These are phyloP conservation scores for Heterodera schachtii DNA, from an alignment of 1,140 invertebrate species.

Conservation along the genomic window DNA sequence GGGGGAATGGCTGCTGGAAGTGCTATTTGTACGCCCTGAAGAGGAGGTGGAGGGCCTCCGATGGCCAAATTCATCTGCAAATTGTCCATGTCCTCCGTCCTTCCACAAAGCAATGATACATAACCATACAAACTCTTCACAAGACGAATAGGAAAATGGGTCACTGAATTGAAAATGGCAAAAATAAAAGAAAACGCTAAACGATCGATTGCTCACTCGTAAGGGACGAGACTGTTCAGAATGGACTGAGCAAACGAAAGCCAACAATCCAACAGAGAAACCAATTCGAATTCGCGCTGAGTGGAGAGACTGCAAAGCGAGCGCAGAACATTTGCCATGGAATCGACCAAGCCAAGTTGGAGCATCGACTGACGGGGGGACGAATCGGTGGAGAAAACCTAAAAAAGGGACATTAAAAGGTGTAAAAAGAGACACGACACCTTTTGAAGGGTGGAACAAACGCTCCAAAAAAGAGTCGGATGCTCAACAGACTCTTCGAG, in stretches of 20 bases:
- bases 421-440: conserved; percentile 15
- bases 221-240: conserved; percentile 41
- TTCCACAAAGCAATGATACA: conserved; percentile 48
- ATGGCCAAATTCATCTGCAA: not conserved
- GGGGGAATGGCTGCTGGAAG: not conserved
- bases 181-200: not conserved
- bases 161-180: conserved; percentile 31
- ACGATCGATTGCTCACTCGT: conserved; percentile 34
- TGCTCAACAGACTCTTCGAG: conserved; percentile 48
- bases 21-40: not conserved
- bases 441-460: conserved; percentile 55
- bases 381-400: conserved; percentile 52
- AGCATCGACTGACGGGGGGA: conserved; percentile 45
- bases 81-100: not conserved
- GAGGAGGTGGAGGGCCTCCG: not conserved
- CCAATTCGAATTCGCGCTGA: conserved; percentile 18
- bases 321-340: conserved; percentile 50
- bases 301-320: conserved; percentile 27
- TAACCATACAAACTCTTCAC: conserved; percentile 50
- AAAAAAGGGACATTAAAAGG: conserved; percentile 1
- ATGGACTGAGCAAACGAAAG: conserved; percentile 49
- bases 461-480: conserved; percentile 48
- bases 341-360: conserved; percentile 43
- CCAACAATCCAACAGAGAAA: conserved; percentile 53
- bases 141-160: conserved; percentile 33